Base-by-base conservation (phyloP, 2,888 invertebrate genomes). In the Oscheius sp. region DNA sequence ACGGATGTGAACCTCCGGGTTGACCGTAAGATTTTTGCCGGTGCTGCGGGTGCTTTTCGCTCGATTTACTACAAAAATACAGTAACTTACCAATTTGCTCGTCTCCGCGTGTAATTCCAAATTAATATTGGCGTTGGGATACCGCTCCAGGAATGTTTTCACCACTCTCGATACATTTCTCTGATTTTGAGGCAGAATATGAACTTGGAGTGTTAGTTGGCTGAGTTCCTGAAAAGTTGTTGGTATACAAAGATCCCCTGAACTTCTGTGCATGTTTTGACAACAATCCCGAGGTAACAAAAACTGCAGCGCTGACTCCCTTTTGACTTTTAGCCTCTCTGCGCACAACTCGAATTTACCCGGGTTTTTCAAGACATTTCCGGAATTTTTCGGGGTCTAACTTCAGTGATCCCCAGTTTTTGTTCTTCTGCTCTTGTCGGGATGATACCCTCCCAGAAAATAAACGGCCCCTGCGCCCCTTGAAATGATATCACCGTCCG, bases 221-320 rank as follows among this genome's bases (percentile, higher is more conserved):
- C 74, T 68, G 5, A 81, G 73, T 41, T 81, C 80, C 81, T 81
- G 55, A 21, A 77, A 75, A 13, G 25, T n/a, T n/a, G 82, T 74
- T 12, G 83, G 83, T 12, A 82, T 82, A 77, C 86, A 86, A 9
- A 86, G 78, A 9, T 86, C 84, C 2, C 86, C 77, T 58, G 29
- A 77, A 1, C 12, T 5, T 25, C 29, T 68, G 35, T 6, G 35
- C 35, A 35, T 35, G 35, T 35, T 35, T 35, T 35, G 35, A 35
- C 35, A 9, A 35, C 35, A 35, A 35, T 3, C 3, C 35, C 35
- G 35, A 49, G 35, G 35, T 35, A 35, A 9, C 41, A 35, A 35
- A 35, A 35, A 35, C 12, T 35, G 35, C 1, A n/a, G 35, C 35
- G 35, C 35, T 35, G 35, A 35, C n/a, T n/a, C n/a, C 9, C 5